Evolutionary conservation across 2,888 invertebrate species (phyloP), one percentile per base, ranked within the genome.

Genomic region (Amiota communis): DNA sequence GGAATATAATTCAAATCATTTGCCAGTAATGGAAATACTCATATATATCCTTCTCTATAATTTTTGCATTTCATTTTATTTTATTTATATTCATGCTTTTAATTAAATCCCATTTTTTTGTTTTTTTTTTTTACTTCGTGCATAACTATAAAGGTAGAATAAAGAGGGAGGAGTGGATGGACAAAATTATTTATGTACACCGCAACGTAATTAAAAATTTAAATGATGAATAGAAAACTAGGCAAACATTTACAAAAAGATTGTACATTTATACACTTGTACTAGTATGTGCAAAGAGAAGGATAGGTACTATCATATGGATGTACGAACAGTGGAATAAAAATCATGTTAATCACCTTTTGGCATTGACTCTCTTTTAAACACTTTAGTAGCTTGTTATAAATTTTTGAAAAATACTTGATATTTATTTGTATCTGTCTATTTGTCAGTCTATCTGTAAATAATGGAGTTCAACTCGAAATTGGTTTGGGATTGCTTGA

Each of bases 221-320:
- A 68, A 68, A 68, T 68, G 67, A 68, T 68, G 67, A 68, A 68
- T 68, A 68, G 67, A 20, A 68, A 68, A 68, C 67, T 68, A 68
- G 53, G 48, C 67, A 68, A 68, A 68, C 67, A 68, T 48, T 47
- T n/a, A 48, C 23, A 53, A 49, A 12, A 13, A 20, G 48, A 20
- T 23, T 13, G 13, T 46, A 63, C 11, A 61, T 46, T 9, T 11
- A 17, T 20, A 59, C 1, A 59, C 59, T 15, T 17, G 17, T n/a
- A 59, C 59, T 15, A 10, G 17, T n/a, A 57, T 17, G 11, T 13
- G 23, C 59, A 59, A 20, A 59, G 11, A 59, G 10, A 59, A 4
- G 2, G 13, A 57, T 57, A 57, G 36, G 36, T 4, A 36, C 36
- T 36, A 2, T 11, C 23, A 59, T 8, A 59, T 17, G 23, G 4